phyloP scores from a whole-genome alignment of 2,113 vertebrate species.

The Sebastes schlegelii region DNA sequence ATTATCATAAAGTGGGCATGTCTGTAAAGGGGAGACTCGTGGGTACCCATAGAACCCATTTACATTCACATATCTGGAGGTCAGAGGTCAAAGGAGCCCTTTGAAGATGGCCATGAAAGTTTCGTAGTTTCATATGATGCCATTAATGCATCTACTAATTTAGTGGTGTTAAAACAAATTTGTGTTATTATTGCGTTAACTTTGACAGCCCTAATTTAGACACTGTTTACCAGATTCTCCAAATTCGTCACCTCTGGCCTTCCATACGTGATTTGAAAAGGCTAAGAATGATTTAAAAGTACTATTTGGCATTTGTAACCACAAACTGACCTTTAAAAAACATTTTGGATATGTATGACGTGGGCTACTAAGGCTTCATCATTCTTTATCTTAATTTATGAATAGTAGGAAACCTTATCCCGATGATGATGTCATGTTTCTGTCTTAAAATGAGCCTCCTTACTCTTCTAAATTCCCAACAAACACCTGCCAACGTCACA shows the following conservation, averaged over 20 bases:
- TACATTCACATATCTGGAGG: no score
- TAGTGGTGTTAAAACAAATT: no score
- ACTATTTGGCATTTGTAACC: background rate
- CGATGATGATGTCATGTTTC: background rate
- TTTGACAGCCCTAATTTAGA: background rate
- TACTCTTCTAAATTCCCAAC: background rate
- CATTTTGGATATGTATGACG: background rate
- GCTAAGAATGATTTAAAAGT: background rate
- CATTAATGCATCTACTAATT: no score
- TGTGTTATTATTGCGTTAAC: no score
- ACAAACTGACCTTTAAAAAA: background rate
- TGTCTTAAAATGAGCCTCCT: background rate
- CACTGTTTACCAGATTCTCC: background rate
- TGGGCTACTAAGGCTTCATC: background rate
- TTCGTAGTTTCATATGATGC: no score
- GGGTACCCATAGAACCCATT: no score
- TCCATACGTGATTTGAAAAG: background rate
- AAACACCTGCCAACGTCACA: background rate
- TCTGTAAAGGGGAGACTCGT: no score
- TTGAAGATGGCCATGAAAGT: no score
- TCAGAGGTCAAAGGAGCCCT: no score
- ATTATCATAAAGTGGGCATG: no score
- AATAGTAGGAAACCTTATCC: background rate
- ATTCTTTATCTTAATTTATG: background rate
- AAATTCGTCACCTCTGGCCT: background rate